A percentile compares a stretch with the other conserved stretches of the same genome.
These are phyloP conservation scores for Axis porcinus DNA, from an alignment of 2,113 vertebrate genomes.

Conservation along the genomic window DNA sequence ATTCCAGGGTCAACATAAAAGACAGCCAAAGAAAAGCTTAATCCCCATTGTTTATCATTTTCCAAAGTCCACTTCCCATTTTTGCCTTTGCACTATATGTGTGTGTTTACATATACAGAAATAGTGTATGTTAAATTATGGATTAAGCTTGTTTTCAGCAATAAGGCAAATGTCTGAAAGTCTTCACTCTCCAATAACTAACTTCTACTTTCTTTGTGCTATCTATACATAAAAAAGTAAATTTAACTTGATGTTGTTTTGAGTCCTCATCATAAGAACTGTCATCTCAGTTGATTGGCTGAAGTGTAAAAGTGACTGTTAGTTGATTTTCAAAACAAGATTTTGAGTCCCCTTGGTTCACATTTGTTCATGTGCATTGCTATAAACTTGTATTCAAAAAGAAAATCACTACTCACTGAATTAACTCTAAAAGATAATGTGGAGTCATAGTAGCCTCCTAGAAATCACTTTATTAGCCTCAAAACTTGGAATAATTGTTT, in stretches of 20 bases:
- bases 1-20: background rate
- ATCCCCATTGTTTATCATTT: background rate
- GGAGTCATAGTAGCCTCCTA: background rate
- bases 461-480: background rate
- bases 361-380: background rate
- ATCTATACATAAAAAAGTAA: background rate
- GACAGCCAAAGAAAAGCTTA: background rate
- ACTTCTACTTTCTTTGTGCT: background rate
- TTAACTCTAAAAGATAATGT: background rate
- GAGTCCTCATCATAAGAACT: background rate
- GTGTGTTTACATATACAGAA: background rate
- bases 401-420: background rate
- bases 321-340: background rate
- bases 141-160: background rate
- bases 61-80: background rate
- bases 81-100: background rate
- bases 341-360: background rate
- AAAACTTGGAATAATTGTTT: conserved; percentile 15
- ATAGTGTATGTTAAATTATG: background rate
- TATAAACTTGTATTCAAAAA: background rate
- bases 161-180: background rate
- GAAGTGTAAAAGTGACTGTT: background rate
- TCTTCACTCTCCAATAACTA: background rate
- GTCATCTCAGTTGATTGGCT: background rate
- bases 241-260: background rate